These are phyloP conservation scores for Apteryx mantelli DNA, from an alignment of 2,113 vertebrate species.

Conservation along the genomic window DNA sequence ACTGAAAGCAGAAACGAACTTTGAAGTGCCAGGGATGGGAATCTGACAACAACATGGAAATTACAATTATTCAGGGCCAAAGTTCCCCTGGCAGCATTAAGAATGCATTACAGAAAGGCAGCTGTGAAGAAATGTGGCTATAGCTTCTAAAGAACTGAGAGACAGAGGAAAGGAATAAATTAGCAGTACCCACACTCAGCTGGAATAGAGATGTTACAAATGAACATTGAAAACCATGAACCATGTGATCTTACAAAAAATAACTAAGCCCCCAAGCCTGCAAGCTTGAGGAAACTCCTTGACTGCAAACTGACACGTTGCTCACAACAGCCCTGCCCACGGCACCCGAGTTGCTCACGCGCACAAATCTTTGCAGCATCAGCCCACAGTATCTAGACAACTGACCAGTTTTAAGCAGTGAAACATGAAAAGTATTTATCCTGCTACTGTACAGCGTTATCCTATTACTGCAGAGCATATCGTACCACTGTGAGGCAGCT, in stretches of 20 bases:
- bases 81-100: neutral
- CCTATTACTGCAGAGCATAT: neutral
- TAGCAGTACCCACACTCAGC: neutral
- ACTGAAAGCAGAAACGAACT: neutral
- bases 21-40: neutral
- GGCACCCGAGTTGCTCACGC: neutral
- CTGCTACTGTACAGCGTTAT: neutral
- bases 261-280: neutral
- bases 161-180: neutral
- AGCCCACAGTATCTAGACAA: neutral
- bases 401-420: neutral
- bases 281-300: neutral
- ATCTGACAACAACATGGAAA: conserved; percentile 23
- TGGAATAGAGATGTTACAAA: neutral
- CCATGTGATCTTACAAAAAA: neutral
- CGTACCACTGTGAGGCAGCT: neutral
- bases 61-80: conserved; percentile 21
- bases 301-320: neutral
- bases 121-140: neutral
- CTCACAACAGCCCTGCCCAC: neutral
- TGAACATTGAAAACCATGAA: neutral
- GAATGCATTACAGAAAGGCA: neutral
- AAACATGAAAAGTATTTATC: neutral
- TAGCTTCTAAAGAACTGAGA: neutral
- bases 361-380: neutral